Conservation (phyloP, 2,797 vertebrate genomes). For the Diplodus sargus region DNA sequence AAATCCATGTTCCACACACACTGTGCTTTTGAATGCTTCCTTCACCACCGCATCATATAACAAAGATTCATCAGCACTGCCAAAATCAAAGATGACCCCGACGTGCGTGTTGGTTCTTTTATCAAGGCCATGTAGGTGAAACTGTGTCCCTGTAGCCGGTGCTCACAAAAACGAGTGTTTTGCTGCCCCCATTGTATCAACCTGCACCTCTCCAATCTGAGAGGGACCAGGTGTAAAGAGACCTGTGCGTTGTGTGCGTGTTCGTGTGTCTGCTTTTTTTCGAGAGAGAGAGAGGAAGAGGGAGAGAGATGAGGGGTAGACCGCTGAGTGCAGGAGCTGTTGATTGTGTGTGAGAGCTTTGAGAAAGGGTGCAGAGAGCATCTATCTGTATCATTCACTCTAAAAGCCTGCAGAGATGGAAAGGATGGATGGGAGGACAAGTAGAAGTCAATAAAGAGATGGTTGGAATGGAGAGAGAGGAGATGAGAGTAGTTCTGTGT, state of each 20-base stretch:
- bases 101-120: slow-evolving; percentile 13
- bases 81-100: neutral
- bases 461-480: slow-evolving; percentile 69
- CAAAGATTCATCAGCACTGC: neutral
- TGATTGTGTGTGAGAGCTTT: slow-evolving; percentile 82
- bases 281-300: neutral
- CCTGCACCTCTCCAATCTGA: slow-evolving; percentile 45
- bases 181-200: slow-evolving; percentile 67
- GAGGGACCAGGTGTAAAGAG: slow-evolving; percentile 58
- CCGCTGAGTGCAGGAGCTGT: slow-evolving; percentile 75
- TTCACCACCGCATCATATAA: neutral
- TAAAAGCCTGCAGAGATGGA: slow-evolving; percentile 81
- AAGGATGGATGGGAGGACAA: slow-evolving; percentile 81
- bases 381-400: slow-evolving; percentile 83
- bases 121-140: slow-evolving; percentile 33
- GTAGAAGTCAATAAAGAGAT: slow-evolving; percentile 83
- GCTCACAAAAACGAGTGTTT: slow-evolving; percentile 58
- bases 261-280: slow-evolving; percentile 13
- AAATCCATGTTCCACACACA: neutral
- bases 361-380: slow-evolving; percentile 80
- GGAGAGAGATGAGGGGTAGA: slow-evolving; percentile 67
- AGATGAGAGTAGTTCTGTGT: slow-evolving; percentile 72
- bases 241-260: slow-evolving; percentile 15
- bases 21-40: neutral
- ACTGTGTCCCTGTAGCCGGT: slow-evolving; percentile 20